phyloP scores from a whole-genome alignment of 2,113 vertebrate genomes.

The Scomber colias region DNA sequence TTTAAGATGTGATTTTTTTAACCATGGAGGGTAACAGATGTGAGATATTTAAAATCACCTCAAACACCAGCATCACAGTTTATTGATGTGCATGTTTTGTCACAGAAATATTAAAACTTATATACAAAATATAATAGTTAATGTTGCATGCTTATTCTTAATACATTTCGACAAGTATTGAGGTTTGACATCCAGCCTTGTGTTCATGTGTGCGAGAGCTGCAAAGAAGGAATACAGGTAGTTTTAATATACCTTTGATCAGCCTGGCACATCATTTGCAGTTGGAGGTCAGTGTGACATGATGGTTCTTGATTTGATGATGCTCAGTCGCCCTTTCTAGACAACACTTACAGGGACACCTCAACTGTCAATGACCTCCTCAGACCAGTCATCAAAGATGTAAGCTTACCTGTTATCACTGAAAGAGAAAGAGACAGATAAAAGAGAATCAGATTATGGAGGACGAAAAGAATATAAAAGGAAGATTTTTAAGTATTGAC shows the following conservation, averaged over 20 bases:
- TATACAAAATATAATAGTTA: constrained; percentile 72
- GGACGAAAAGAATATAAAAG: not conserved
- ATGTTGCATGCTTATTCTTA: constrained; percentile 1
- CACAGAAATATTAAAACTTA: constrained; percentile 77
- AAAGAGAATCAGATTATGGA: not conserved
- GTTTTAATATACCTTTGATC: constrained; percentile 84
- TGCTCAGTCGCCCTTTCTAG: constrained; percentile 74
- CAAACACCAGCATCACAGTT: constrained; percentile 36
- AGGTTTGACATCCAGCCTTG: too few species aligned
- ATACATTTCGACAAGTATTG: not conserved
- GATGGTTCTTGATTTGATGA: constrained; percentile 77
- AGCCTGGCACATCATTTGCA: constrained; percentile 88
- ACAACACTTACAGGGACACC: constrained; percentile 82
- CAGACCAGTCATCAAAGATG: constrained; percentile 70
- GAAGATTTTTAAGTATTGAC: too few species aligned
- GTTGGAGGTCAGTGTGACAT: constrained; percentile 79
- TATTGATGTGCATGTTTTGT: constrained; percentile 63
- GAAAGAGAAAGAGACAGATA: not conserved
- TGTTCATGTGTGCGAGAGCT: not conserved
- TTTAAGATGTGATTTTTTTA: too few species aligned
- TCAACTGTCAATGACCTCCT: constrained; percentile 79
- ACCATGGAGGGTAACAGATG: not conserved
- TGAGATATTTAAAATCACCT: not conserved
- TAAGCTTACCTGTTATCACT: constrained; percentile 89
- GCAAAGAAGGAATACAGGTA: not conserved